phyloP scores from a whole-genome alignment of 2,888 invertebrate genomes.

The Amphipyra berbera region DNA sequence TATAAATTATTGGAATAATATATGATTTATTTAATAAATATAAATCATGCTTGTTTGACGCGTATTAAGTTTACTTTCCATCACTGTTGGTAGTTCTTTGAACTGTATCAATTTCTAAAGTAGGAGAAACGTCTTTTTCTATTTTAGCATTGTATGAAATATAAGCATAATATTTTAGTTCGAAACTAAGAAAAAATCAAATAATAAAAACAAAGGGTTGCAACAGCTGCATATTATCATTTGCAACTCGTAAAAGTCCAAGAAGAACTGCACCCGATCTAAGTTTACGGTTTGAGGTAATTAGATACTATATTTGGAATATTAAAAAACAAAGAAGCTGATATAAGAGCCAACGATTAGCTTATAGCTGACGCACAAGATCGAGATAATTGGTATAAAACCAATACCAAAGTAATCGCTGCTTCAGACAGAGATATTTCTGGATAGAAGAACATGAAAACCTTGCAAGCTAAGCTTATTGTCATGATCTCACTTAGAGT shows the following conservation, averaged over 20 bases:
- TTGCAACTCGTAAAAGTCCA: constrained; percentile 33
- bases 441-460: neutral
- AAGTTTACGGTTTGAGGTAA: constrained; percentile 19
- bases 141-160: too few species aligned
- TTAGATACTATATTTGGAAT: constrained; percentile 6
- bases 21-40: constrained; percentile 41
- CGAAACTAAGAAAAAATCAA: constrained; percentile 20
- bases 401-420: neutral
- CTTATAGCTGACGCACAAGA: neutral
- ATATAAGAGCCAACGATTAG: neutral
- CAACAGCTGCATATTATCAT: constrained; percentile 23
- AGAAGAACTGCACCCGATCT: constrained; percentile 14
- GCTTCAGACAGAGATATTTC: neutral
- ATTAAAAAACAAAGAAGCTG: constrained; percentile 1
- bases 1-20: constrained; percentile 44
- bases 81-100: constrained; percentile 22
- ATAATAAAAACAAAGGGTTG: constrained; percentile 1
- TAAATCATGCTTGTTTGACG: constrained; percentile 17
- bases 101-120: constrained; percentile 28
- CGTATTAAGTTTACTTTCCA: constrained; percentile 16
- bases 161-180: too few species aligned
- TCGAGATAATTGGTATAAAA: neutral
- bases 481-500: neutral
- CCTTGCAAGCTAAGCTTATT: neutral
- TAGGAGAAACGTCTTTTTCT: constrained; percentile 12